Evolutionary conservation across 2,888 invertebrate genomes (phyloP).

Genomic region (Xanthia togata): DNA sequence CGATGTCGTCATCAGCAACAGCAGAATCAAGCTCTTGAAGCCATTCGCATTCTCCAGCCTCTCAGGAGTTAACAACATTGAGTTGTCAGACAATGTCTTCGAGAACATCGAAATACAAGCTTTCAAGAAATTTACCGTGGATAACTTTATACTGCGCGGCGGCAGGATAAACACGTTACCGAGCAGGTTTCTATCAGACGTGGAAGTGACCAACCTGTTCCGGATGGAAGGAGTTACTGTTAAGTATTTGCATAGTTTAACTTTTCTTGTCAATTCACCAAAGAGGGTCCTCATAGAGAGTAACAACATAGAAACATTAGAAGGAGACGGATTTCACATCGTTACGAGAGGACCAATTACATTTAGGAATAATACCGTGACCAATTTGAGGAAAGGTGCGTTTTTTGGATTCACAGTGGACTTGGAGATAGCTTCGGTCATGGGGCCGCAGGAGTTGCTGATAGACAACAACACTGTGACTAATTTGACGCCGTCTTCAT

Average conservation of each 20-base stretch:
- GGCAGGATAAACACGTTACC: constrained; percentile 91
- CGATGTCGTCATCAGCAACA: constrained; percentile 92
- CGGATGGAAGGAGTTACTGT: constrained; percentile 92
- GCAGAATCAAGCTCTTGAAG: constrained; percentile 91
- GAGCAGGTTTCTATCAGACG: constrained; percentile 93
- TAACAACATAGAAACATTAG: constrained; percentile 90
- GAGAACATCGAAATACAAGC: constrained; percentile 92
- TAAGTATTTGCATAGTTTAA: constrained; percentile 92
- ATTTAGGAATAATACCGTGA: constrained; percentile 92
- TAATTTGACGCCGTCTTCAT: constrained; percentile 89
- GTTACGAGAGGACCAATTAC: constrained; percentile 91
- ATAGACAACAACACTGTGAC: constrained; percentile 92
- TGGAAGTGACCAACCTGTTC: constrained; percentile 92
- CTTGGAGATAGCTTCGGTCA: constrained; percentile 82
- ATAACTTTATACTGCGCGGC: constrained; percentile 91
- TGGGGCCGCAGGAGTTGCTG: constrained; percentile 87
- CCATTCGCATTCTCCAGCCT: constrained; percentile 95
- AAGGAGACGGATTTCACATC: constrained; percentile 92
- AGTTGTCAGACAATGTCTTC: constrained; percentile 91
- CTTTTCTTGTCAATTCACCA: constrained; percentile 92
- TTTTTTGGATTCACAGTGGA: constrained; percentile 91
- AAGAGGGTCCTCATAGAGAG: constrained; percentile 91
- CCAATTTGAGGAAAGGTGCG: constrained; percentile 90
- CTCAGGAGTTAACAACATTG: constrained; percentile 91
- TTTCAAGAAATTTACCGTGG: constrained; percentile 94